Base-by-base conservation (phyloP, 2,113 vertebrate genomes). In the Mobula hypostoma region DNA sequence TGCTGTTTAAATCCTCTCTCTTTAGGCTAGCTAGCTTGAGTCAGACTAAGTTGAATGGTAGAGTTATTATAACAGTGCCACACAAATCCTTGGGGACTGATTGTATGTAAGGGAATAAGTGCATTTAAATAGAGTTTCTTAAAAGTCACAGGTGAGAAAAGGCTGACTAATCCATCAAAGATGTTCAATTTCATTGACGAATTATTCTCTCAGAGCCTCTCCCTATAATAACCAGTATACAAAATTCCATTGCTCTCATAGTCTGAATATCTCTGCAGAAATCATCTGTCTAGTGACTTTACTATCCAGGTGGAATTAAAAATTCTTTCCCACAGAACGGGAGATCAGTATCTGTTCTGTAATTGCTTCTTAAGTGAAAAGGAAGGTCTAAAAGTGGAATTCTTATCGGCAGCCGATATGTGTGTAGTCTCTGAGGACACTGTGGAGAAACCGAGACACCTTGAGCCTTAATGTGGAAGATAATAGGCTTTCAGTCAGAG, bases 401-500 rank as follows among this genome's bases (percentile, higher is more conserved):
- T 85, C 48, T 2, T 58, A 11, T 61, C 3, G 29, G 48, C 3
- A 29, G 24, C 56, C 29, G 56, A 4, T 32, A 14, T 80, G 12
- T 36, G 19, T 61, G 12, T 9, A 85, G 8, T 21, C 21, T 83
- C 19, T 74, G 21, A 83, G 24, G 80, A 56, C 21, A 56, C 80
- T 83, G 76, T 78, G 40, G 19, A 27, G 24, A 27, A 85, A 7
- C 48, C 12, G 82, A 85, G 82, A 11, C 24, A 12, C 24, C 58
- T 85, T 58, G 2, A 85, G 56, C 21, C 24, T 85, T 82, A 82
- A 58, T 85, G 7, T 58, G 7, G 21, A 15, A 83, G 80, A 56
- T 83, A 27, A 83, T 83, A 83, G 80, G 80, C 48, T 83, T 83
- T 83, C 40, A 56, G 80, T 56, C 17, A 27, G 80, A 83, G 80